These are phyloP conservation scores for Numenius arquata DNA, from an alignment of 2,113 vertebrate species.

Conservation along the genomic window DNA sequence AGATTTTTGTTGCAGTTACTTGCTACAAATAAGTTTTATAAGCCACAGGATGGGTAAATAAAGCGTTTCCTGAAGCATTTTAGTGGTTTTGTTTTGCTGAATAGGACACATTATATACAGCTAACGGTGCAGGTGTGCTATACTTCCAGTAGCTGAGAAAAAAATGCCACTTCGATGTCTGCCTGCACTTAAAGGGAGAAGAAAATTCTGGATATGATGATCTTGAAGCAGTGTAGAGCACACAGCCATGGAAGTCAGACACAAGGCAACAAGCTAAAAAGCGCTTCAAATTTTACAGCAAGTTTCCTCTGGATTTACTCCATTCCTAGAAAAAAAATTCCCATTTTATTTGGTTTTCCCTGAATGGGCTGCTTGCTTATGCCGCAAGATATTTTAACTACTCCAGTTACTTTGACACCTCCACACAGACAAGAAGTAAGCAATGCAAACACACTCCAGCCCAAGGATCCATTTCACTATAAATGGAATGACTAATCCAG, in stretches of 20 bases:
- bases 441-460: neutral
- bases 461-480: neutral
- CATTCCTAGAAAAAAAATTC: neutral
- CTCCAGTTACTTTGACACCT: neutral
- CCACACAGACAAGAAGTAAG: neutral
- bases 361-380: neutral
- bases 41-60: neutral
- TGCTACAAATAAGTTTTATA: neutral
- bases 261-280: neutral
- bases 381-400: neutral
- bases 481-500: neutral
- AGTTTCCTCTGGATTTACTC: neutral
- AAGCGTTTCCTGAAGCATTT: neutral
- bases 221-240: neutral
- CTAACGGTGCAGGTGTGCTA: neutral
- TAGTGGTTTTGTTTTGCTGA: neutral
- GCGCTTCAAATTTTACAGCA: neutral
- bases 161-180: neutral
- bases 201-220: neutral
- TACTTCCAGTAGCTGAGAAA: neutral
- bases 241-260: neutral
- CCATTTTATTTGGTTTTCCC: neutral
- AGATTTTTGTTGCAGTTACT: neutral
- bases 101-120: neutral
- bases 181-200: neutral